phyloP scores from a whole-genome alignment of 2,797 vertebrate genomes.

The Intellagama lesueurii region DNA sequence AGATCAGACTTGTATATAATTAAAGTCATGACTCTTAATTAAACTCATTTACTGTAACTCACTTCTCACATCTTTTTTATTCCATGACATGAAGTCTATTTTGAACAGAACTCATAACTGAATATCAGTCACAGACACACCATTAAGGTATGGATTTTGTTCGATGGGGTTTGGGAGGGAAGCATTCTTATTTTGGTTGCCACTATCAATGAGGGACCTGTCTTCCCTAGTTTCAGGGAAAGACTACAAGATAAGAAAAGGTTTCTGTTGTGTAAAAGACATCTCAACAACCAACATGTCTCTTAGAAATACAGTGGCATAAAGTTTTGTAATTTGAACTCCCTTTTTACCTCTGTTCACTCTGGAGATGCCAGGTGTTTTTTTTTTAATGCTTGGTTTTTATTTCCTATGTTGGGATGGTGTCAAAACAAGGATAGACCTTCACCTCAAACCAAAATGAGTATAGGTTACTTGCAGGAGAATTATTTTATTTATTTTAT shows the following conservation, averaged over 20 bases:
- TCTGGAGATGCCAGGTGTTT: background rate
- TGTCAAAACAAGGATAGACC: background rate
- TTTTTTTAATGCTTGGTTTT: background rate
- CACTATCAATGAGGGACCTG: background rate
- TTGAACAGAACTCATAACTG: background rate
- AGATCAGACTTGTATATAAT: background rate
- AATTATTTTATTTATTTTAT: too few relatives aligned
- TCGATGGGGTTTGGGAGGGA: background rate
- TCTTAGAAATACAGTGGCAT: background rate
- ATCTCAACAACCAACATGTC: background rate
- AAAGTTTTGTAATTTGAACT: too few relatives aligned
- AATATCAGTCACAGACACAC: background rate
- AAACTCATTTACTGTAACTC: background rate
- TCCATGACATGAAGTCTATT: background rate
- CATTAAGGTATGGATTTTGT: background rate
- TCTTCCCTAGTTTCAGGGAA: background rate
- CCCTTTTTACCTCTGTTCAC: too few relatives aligned
- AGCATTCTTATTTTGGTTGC: background rate
- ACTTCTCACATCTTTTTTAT: background rate
- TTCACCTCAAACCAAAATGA: background rate
- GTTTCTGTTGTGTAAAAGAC: background rate
- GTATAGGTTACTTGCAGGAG: background rate
- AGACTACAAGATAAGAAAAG: background rate
- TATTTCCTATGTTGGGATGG: background rate
- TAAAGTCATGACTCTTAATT: background rate